phyloP scores from a whole-genome alignment of 1,140 invertebrate genomes.

The Fopius arisanus region DNA sequence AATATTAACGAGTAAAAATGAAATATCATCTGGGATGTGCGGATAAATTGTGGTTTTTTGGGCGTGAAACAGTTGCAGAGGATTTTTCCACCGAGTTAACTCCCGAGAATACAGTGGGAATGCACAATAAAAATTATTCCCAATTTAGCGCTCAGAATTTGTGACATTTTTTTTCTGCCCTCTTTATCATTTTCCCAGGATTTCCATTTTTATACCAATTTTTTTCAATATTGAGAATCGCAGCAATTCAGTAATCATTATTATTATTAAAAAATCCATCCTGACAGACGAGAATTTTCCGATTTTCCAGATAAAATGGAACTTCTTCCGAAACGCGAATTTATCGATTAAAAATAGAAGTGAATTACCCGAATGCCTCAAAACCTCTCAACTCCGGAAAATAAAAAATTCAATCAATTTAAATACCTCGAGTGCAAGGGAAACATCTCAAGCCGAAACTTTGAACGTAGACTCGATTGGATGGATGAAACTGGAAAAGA shows the following conservation, averaged over 20 bases:
- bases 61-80: background rate
- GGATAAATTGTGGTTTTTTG: background rate
- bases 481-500: background rate
- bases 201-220: no score
- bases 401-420: background rate
- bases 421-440: background rate
- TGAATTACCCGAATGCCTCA: no score
- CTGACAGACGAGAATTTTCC: no score
- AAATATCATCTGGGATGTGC: background rate
- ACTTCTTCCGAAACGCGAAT: no score
- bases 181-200: no score
- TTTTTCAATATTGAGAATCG: no score
- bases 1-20: background rate
- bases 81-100: background rate
- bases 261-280: no score
- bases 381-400: background rate
- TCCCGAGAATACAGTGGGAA: background rate
- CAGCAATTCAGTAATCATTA: no score
- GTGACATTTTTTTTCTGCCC: no score
- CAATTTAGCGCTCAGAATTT: no score
- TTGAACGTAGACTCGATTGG: background rate
- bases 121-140: background rate
- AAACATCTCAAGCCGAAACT: background rate
- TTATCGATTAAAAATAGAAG: no score
- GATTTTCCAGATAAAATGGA: no score